Conservation (phyloP, 2,888 invertebrate genomes). For the Athrips mouffetella region DNA sequence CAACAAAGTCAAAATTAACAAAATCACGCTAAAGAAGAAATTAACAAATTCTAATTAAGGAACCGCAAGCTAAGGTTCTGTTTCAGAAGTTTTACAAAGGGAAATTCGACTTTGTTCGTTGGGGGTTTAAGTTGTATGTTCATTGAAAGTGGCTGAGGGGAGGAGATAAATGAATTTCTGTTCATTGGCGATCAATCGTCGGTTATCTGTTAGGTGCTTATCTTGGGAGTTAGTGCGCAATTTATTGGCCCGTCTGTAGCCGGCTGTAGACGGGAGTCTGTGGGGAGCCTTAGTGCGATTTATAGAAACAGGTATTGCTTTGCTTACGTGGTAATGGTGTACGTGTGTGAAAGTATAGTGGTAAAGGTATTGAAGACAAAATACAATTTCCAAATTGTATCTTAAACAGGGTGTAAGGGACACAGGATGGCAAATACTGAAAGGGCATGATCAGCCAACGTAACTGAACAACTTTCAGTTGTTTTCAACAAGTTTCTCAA, state of each 20-base stretch:
- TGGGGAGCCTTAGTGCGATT: too few species aligned
- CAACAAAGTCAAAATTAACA: constrained; percentile 21
- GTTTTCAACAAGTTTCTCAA: too few species aligned
- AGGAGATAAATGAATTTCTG: constrained; percentile 72
- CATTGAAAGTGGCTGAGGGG: constrained; percentile 18
- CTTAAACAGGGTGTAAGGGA: too few species aligned
- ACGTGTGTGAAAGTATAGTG: too few species aligned
- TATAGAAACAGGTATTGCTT: too few species aligned
- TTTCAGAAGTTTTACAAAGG: too few species aligned
- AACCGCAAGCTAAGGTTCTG: constrained; percentile 41
- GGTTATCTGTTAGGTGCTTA: constrained; percentile 52
- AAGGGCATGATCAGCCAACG: too few species aligned
- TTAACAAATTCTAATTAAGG: constrained; percentile 33
- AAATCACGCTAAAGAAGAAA: constrained; percentile 24
- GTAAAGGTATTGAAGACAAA: too few species aligned
- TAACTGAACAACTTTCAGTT: too few species aligned
- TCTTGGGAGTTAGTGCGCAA: background rate
- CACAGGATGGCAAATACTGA: too few species aligned
- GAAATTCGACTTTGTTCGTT: constrained; percentile 21
- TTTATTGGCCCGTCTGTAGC: constrained; percentile 1
- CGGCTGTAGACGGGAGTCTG: background rate
- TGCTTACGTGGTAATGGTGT: too few species aligned
- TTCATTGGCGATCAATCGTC: constrained; percentile 74
- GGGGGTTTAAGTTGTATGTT: constrained; percentile 31
- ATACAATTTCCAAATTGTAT: too few species aligned